These are phyloP conservation scores for Xiphophorus maculatus DNA, from an alignment of 2,113 vertebrate species.

Conservation along the genomic window DNA sequence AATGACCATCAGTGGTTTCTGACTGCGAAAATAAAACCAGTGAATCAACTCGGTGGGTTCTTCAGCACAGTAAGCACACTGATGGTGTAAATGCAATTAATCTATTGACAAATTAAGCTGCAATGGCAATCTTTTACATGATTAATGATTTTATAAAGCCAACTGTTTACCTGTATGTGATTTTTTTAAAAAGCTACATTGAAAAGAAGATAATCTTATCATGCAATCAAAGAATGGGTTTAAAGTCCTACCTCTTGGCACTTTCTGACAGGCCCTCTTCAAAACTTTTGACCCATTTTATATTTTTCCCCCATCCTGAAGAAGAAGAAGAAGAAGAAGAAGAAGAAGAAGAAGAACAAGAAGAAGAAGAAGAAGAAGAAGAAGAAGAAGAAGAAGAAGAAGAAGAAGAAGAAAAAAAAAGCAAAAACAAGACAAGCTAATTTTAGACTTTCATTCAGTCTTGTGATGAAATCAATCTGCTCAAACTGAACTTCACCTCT, in stretches of 20 bases:
- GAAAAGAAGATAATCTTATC: neutral
- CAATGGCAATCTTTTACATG: neutral
- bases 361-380: constrained; percentile 22
- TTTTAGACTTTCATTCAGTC: neutral
- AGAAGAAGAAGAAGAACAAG: constrained; percentile 6
- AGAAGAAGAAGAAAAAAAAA: neutral
- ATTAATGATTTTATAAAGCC: neutral
- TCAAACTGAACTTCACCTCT: constrained; percentile 56
- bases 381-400: constrained; percentile 4
- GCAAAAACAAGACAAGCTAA: neutral
- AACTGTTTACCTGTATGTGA: neutral
- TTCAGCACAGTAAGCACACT: constrained; percentile 35
- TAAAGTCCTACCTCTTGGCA: constrained; percentile 74
- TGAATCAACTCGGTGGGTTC: constrained; percentile 38
- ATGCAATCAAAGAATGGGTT: neutral
- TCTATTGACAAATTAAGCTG: neutral
- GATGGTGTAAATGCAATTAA: constrained; percentile 22
- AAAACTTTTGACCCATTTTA: constrained; percentile 86
- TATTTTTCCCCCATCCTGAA: constrained; percentile 87
- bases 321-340: neutral
- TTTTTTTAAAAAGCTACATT: neutral
- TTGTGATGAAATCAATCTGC: neutral
- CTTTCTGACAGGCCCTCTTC: constrained; percentile 84
- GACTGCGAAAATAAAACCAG: constrained; percentile 70
- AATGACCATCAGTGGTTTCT: constrained; percentile 90